Conservation (phyloP, 2,888 invertebrate genomes). For the Elmis aenea region DNA sequence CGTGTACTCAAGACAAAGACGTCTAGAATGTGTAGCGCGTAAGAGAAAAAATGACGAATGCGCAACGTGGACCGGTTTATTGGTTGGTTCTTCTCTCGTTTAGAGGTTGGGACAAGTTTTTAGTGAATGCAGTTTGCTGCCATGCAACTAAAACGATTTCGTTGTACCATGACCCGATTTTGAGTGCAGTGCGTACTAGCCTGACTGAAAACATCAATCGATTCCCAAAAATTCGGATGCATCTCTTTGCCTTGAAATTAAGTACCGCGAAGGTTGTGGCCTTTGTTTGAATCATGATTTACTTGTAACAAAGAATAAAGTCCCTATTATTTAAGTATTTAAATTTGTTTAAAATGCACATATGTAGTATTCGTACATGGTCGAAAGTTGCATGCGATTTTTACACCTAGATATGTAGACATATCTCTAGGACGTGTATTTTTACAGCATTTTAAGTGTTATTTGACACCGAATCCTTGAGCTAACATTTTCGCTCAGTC, state of each 20-base stretch:
- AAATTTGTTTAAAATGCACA: slow-evolving; percentile 22
- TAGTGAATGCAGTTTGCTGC: slow-evolving; percentile 43
- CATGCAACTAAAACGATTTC: slow-evolving; percentile 45
- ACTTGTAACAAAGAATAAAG: slow-evolving; percentile 27
- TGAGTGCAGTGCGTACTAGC: slow-evolving; percentile 41
- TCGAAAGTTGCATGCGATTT: slow-evolving; percentile 17
- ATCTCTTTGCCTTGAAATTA: slow-evolving; percentile 18
- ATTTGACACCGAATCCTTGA: slow-evolving; percentile 19
- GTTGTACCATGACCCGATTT: slow-evolving; percentile 48
- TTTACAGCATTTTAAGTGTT: slow-evolving; percentile 10
- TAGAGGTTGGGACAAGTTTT: slow-evolving; percentile 45
- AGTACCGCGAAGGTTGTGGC: slow-evolving; percentile 33
- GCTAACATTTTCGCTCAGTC: slow-evolving; percentile 18
- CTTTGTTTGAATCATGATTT: too few species aligned
- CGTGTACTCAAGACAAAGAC: slow-evolving; percentile 34
- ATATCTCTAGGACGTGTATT: slow-evolving; percentile 16
- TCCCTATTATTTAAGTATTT: too few species aligned
- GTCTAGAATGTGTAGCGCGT: slow-evolving; percentile 28
- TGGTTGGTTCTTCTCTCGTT: slow-evolving; percentile 42
- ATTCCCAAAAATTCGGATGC: slow-evolving; percentile 24
- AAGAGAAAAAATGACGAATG: slow-evolving; percentile 42
- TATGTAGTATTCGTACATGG: slow-evolving; percentile 4
- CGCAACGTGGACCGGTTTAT: slow-evolving; percentile 41
- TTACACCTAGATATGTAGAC: slow-evolving; percentile 21
- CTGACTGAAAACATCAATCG: slow-evolving; percentile 37